Evolutionary conservation across 2,888 invertebrate genomes (phyloP).

Genomic region (Laothoe populi): DNA sequence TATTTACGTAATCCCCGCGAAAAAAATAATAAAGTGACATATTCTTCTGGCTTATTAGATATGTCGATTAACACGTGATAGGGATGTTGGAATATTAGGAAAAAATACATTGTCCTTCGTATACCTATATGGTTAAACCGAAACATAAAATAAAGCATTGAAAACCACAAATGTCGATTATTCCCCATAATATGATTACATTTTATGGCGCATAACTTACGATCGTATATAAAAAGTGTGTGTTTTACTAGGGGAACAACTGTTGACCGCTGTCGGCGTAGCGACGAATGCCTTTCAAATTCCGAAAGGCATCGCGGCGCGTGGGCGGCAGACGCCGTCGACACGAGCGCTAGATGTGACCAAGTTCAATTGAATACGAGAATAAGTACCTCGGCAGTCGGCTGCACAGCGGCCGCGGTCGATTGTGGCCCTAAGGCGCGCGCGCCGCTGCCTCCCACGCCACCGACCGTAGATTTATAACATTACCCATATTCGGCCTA

Average conservation of each 20-base stretch:
- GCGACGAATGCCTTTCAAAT: conserved; percentile 82
- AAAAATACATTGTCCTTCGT: too few relatives aligned
- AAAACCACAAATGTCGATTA: conserved; percentile 12
- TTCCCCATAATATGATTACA: conserved; percentile 16
- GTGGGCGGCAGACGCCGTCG: conserved; percentile 70
- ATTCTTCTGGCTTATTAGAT: too few relatives aligned
- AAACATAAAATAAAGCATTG: neutral
- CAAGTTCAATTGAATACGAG: conserved; percentile 70
- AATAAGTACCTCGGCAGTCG: conserved; percentile 47
- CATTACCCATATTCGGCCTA: conserved; percentile 82
- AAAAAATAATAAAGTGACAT: too few relatives aligned
- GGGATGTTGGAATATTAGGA: too few relatives aligned
- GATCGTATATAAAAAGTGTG: conserved; percentile 66
- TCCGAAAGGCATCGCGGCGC: conserved; percentile 68
- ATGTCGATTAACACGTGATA: too few relatives aligned
- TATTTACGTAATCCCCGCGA: too few relatives aligned
- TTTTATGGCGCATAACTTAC: conserved; percentile 50
- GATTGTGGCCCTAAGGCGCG: conserved; percentile 58
- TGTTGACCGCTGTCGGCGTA: conserved; percentile 63
- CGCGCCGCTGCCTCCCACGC: conserved; percentile 66
- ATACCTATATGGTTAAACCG: neutral
- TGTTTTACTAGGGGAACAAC: conserved; percentile 62
- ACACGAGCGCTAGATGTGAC: conserved; percentile 67
- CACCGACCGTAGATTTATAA: conserved; percentile 74
- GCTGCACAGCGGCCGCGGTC: conserved; percentile 44